Evolutionary conservation across 2,888 invertebrate genomes (phyloP), one percentile per base, ranked within the genome.

Genomic region (Aelia acuminata): DNA sequence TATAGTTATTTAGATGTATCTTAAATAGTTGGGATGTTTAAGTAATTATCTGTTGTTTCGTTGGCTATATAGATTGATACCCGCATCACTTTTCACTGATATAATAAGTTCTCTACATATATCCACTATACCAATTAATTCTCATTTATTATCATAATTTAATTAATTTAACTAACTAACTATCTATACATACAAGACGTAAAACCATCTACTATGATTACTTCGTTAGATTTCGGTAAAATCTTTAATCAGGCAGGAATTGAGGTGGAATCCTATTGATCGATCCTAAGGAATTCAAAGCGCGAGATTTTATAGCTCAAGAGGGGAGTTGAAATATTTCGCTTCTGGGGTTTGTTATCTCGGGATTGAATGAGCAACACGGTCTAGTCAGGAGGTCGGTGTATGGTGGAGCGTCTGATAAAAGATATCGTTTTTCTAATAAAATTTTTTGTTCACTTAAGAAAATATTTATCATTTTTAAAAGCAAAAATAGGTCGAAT

Each of bases 331-430:
- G 63, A 70, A 35, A 70, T 70, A 70, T 70, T 70, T 70, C 31
- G 35, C 63, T 70, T 31, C 63, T 70, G 31, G 63, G 63, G 63
- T 35, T 31, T 70, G 31, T 70, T 70, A 70, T 70, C 63, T 70
- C 63, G 35, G 31, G 1, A 31, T 70, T 8, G 63, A 31, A 70
- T 70, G 63, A 70, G 35, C 35, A 70, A 70, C 63, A 70, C 63
- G 18, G 63, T 20, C 63, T 70, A 70, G 63, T 70, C 31, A 31
- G 31, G 18, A 31, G 63, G 31, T 4, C 15, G 31, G 57, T n/a
- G 35, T 70, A 70, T 70, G 35, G 35, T 1, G 18, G 63, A 8
- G 63, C 31, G 31, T 20, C 63, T 70, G 63, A 70, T 70, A 70
- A 70, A 20, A 35, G 63, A 70, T 35, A 70, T 70, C 63, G 35